A percentile compares a stretch with the other conserved stretches of the same genome.
Conservation (phyloP, 2,113 vertebrate genomes). For the Mus pahari region DNA sequence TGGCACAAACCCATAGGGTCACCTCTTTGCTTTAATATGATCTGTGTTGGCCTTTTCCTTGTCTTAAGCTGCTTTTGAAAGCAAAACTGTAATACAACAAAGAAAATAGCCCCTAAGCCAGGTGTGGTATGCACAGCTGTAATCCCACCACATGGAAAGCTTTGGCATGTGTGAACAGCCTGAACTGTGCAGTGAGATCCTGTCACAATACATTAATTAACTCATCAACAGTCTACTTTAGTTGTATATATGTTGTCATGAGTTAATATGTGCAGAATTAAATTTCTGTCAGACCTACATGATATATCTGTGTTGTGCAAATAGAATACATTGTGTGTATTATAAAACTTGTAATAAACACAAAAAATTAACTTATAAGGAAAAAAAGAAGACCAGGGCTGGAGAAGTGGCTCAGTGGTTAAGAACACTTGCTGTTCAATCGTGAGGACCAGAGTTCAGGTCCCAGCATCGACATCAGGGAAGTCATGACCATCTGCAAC, state of each 20-base stretch:
- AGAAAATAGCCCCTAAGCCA: not conserved
- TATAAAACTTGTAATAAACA: not conserved
- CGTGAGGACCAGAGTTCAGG: not conserved
- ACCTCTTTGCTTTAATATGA: not conserved
- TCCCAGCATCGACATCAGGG: too few relatives aligned
- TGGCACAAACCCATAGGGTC: not conserved
- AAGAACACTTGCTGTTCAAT: not conserved
- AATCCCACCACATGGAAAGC: not conserved
- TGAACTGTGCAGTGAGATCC: not conserved
- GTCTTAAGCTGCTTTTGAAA: conserved; percentile 47
- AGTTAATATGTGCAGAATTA: not conserved
- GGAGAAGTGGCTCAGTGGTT: not conserved
- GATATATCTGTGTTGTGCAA: not conserved
- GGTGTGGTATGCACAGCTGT: not conserved
- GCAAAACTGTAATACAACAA: not conserved
- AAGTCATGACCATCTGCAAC: not conserved
- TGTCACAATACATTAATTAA: not conserved
- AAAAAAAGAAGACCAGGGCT: not conserved
- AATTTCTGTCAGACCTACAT: not conserved
- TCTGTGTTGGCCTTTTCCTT: not conserved
- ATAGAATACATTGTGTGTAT: not conserved
- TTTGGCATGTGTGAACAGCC: not conserved
- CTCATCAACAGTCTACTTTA: conserved; percentile 10
- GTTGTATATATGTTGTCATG: not conserved
- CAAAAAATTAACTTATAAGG: not conserved